Evolutionary conservation across 2,113 vertebrate species (phyloP).

Genomic region (Tiliqua scincoides): DNA sequence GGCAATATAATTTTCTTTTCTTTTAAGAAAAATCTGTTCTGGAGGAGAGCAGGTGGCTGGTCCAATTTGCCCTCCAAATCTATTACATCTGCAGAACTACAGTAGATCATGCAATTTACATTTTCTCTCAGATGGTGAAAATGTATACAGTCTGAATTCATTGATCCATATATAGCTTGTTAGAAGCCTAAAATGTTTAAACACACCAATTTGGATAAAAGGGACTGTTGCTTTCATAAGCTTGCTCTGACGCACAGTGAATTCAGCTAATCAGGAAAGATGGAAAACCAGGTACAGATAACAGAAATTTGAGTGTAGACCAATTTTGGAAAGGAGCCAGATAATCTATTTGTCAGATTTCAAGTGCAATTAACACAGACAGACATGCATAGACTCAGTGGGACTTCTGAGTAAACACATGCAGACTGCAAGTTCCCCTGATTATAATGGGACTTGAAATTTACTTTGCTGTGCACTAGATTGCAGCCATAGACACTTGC

Average conservation of each 20-base stretch:
- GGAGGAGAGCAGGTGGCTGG: slow-evolving; percentile 21
- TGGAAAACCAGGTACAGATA: not conserved
- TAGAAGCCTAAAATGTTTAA: not conserved
- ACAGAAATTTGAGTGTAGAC: not conserved
- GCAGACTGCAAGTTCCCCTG: not conserved
- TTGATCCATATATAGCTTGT: not conserved
- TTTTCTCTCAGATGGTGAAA: not conserved
- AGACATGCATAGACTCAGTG: not conserved
- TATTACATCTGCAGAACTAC: slow-evolving; percentile 26
- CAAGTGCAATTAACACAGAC: slow-evolving; percentile 4
- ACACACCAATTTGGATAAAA: not conserved
- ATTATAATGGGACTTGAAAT: not conserved
- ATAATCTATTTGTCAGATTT: not conserved
- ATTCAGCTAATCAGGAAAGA: not conserved
- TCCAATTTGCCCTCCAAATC: slow-evolving; percentile 28
- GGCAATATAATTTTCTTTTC: slow-evolving; percentile 54
- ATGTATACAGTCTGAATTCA: not conserved
- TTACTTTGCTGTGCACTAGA: not conserved
- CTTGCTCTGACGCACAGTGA: not conserved
- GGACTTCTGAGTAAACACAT: not conserved
- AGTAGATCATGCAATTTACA: not conserved
- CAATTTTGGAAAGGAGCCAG: slow-evolving; percentile 22
- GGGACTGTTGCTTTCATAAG: not conserved
- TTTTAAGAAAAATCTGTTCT: slow-evolving; percentile 70
- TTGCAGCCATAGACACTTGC: slow-evolving; percentile 3